Conservation (phyloP, 2,888 invertebrate genomes). For the Physocephala rufipes region DNA sequence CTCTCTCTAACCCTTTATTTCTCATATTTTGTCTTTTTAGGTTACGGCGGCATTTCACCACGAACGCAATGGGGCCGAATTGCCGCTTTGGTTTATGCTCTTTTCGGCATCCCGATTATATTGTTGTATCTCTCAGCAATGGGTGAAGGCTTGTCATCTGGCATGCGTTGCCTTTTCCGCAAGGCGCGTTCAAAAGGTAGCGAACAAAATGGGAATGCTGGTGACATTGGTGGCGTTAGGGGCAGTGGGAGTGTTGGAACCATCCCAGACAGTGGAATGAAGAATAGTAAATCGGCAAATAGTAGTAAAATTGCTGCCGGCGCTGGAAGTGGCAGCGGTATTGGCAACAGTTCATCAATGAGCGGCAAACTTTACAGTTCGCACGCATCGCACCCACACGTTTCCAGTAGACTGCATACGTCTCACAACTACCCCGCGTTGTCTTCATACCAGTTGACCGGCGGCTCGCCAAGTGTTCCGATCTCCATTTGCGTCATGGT, state of each 20-base stretch:
- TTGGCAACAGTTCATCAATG: constrained; percentile 43
- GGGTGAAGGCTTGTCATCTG: constrained; percentile 84
- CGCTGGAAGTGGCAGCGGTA: constrained; percentile 30
- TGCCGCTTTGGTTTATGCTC: constrained; percentile 84
- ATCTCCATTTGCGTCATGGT: constrained; percentile 86
- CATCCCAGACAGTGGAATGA: constrained; percentile 43
- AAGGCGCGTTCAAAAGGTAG: constrained; percentile 58
- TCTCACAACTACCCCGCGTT: constrained; percentile 46
- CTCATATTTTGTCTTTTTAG: constrained; percentile 66
- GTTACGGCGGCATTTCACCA: constrained; percentile 86
- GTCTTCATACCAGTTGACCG: constrained; percentile 39
- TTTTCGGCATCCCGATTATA: constrained; percentile 88
- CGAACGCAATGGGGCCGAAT: constrained; percentile 79
- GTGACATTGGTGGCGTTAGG: constrained; percentile 38
- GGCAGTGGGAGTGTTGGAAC: constrained; percentile 37
- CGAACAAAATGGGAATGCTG: constrained; percentile 46
- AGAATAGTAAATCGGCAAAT: constrained; percentile 41
- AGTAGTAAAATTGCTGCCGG: constrained; percentile 48
- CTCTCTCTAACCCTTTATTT: constrained; percentile 16
- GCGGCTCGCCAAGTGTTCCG: constrained; percentile 74
- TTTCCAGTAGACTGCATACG: constrained; percentile 45
- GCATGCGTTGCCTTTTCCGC: constrained; percentile 77
- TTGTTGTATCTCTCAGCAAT: constrained; percentile 88
- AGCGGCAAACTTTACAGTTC: constrained; percentile 41
- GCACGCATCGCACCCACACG: constrained; percentile 43